Evolutionary conservation across 1,140 invertebrate species (phyloP).

Genomic region (Orchestia grillus): DNA sequence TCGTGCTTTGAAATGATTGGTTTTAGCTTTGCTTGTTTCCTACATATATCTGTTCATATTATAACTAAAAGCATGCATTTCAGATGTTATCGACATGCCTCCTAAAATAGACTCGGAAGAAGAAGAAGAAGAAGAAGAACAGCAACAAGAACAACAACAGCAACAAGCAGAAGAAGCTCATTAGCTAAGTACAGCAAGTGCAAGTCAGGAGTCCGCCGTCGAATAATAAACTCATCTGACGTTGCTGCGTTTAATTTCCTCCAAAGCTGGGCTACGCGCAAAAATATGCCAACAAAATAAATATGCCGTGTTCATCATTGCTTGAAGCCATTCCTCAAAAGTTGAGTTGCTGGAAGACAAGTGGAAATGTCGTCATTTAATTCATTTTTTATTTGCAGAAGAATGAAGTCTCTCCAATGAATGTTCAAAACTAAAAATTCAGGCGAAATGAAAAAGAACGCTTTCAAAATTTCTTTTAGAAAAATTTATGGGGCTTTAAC

Average conservation of each 20-base stretch:
- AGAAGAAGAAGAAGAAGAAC: background rate
- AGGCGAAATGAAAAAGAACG: background rate
- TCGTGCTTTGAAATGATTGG: too few relatives aligned
- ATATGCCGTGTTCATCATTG: background rate
- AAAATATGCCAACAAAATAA: background rate
- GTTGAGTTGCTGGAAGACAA: background rate
- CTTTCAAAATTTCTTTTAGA: background rate
- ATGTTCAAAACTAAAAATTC: background rate
- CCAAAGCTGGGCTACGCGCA: background rate
- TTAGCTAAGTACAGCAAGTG: background rate
- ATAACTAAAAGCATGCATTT: background rate
- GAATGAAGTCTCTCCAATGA: too few relatives aligned
- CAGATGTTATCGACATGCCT: slow-evolving; percentile 27
- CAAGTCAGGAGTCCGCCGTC: background rate
- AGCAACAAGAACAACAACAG: too few relatives aligned
- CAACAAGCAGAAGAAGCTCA: background rate
- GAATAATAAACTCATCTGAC: background rate
- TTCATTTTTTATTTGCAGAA: background rate
- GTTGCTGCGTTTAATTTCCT: background rate
- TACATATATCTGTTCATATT: background rate
- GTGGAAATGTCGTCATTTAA: background rate
- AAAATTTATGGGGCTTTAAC: background rate
- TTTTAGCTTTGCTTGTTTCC: background rate
- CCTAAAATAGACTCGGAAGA: slow-evolving; percentile 30
- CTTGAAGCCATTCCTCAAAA: background rate